Conservation (phyloP, 2,113 vertebrate species). For the Cervus canadensis region DNA sequence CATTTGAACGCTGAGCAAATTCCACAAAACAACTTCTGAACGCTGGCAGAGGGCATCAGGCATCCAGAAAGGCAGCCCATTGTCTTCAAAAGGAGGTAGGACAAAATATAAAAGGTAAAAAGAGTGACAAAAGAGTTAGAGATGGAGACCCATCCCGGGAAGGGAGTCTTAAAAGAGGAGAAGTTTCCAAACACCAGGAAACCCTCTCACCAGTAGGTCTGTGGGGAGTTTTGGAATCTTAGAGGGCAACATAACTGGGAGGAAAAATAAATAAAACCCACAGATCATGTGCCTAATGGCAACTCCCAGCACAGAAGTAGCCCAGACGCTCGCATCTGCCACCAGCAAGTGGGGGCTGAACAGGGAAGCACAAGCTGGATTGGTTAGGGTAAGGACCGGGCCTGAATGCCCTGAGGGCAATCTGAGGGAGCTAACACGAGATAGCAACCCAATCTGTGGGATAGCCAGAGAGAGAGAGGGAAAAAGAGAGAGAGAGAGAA, state of each 20-base stretch:
- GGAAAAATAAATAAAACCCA: background rate
- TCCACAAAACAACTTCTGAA: background rate
- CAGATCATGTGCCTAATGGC: background rate
- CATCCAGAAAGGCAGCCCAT: background rate
- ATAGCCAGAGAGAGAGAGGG: background rate
- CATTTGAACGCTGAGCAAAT: background rate
- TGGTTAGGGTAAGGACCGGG: background rate
- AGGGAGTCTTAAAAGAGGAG: background rate
- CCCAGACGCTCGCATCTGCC: fast-evolving
- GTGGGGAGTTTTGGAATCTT: background rate
- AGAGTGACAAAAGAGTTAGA: background rate
- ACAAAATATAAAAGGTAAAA: background rate
- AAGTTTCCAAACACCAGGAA: background rate
- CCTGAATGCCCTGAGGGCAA: background rate
- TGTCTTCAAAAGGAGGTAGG: background rate
- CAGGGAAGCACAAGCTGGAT: background rate
- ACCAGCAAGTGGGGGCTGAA: background rate
- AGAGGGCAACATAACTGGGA: background rate
- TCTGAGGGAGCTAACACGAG: background rate
- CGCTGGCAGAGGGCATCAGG: fast-evolving
- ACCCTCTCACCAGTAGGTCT: fast-evolving
- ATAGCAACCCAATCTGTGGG: background rate
- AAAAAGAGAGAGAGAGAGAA: background rate
- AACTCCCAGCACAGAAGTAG: background rate
- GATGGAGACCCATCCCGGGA: fast-evolving